Evolutionary conservation across 2,113 vertebrate genomes (phyloP).

Genomic region (Manacus vitellinus): DNA sequence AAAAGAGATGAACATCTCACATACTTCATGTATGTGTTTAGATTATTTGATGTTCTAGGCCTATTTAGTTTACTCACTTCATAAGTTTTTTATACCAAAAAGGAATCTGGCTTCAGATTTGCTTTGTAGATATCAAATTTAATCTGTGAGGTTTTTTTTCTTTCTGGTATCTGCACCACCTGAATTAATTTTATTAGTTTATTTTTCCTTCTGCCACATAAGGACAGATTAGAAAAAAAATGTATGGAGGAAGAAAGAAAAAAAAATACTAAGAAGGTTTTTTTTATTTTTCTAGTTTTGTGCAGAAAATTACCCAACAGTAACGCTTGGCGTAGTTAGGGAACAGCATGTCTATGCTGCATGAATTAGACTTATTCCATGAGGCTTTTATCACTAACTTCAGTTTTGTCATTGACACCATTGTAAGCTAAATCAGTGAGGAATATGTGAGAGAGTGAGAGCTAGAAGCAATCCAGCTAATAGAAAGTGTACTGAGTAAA

Average conservation of each 20-base stretch:
- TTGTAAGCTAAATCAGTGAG: constrained; percentile 18
- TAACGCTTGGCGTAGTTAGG: neutral
- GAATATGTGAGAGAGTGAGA: neutral
- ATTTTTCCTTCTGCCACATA: neutral
- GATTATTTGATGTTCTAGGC: neutral
- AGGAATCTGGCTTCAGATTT: neutral
- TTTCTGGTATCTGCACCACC: neutral
- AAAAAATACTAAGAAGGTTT: neutral
- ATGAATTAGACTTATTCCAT: constrained; percentile 20
- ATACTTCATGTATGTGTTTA: neutral
- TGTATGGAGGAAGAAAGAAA: neutral
- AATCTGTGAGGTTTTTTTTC: neutral
- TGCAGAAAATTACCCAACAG: neutral
- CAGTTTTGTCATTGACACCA: constrained; percentile 37
- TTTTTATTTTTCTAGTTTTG: neutral
- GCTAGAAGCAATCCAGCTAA: constrained; percentile 52
- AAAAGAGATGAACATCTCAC: neutral
- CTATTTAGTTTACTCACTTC: neutral
- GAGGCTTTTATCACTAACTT: constrained; percentile 48
- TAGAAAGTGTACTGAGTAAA: constrained; percentile 51
- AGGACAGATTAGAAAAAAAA: neutral
- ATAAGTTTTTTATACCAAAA: neutral
- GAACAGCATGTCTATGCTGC: neutral
- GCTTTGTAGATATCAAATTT: neutral
- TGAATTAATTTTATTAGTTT: neutral